Evolutionary conservation across 2,113 vertebrate species (phyloP), one percentile per base, ranked within the genome.

Genomic region (Ageneiosus marmoratus): DNA sequence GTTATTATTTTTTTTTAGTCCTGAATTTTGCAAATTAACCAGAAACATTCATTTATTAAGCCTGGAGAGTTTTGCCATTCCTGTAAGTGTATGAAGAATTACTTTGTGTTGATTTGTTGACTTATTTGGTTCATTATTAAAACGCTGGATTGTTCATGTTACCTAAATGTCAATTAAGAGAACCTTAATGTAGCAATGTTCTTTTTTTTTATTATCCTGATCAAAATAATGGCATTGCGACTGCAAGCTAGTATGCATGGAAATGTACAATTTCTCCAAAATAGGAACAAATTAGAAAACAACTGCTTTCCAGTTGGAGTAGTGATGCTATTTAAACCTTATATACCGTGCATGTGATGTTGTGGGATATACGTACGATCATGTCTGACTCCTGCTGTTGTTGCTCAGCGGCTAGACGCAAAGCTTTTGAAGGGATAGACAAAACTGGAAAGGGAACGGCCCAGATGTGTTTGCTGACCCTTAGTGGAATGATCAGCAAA

Each of bases 361-460:
- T 29, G n/a, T 74, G 27, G n/a, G 69, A 29, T 27, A 13, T 44
- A 72, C 48, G 12, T 44, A 72, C 48, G 12, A 46, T 70, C 0
- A 46, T 27, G 44, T 27, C 37, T n/a, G 22, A 44, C 10, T 44
- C 44, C 69, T 16, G 7, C 32, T 27, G 83, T 69, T 87, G 83
- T 87, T 80, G 82, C 76, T 76, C 74, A 87, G 80, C 76, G 81
- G 87, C 77, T 75, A 83, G 89, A 89, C 67, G 82, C 65, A 88
- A 80, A 88, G 90, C 79, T 88, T 81, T n/a, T 12, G 85, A 76
- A 86, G 46, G 56, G 76, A 48, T 48, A 56, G 55, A 37, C 82
- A 55, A 84, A 69, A 5, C 29, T 53, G 37, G 76, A 18, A 46
- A 50, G 83, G 37, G 76, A 18, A 46, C 44, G 83, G 58, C 13